phyloP scores from a whole-genome alignment of 1,140 invertebrate species.

The Agrypnia vestita region DNA sequence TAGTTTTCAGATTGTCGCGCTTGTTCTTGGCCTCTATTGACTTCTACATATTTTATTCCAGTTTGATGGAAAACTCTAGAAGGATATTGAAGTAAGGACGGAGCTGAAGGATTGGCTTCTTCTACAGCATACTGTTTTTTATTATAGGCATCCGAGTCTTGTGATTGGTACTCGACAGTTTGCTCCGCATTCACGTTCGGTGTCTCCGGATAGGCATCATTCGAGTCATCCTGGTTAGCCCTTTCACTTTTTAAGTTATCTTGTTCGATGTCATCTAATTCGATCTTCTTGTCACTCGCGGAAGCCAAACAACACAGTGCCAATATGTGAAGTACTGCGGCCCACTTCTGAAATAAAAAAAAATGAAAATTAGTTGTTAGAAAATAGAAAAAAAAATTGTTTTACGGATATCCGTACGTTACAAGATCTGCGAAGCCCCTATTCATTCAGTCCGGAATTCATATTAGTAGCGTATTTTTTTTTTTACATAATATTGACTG shows the following conservation, averaged over 20 bases:
- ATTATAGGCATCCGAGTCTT: constrained; percentile 5
- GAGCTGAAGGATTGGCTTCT: constrained; percentile 43
- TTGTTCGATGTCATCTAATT: constrained; percentile 71
- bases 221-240: constrained; percentile 59
- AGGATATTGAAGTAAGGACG: constrained; percentile 33
- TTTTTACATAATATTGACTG: too few relatives aligned
- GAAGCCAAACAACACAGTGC: constrained; percentile 57
- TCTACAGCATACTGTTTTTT: constrained; percentile 57
- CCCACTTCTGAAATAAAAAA: constrained; percentile 67
- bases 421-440: too few relatives aligned
- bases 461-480: too few relatives aligned
- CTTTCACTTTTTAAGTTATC: constrained; percentile 71
- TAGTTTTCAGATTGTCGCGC: neutral
- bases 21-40: constrained; percentile 39
- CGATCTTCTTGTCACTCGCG: constrained; percentile 69
- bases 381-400: too few relatives aligned
- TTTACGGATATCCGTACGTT: too few relatives aligned
- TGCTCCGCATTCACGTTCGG: constrained; percentile 34
- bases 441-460: too few relatives aligned
- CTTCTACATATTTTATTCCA: constrained; percentile 39
- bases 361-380: neutral
- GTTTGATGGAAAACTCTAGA: constrained; percentile 33
- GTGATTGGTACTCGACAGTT: constrained; percentile 27
- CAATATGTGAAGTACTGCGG: constrained; percentile 64
- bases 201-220: constrained; percentile 32